Conservation (phyloP, 2,888 invertebrate genomes). For the Pasiphila rectangulata region DNA sequence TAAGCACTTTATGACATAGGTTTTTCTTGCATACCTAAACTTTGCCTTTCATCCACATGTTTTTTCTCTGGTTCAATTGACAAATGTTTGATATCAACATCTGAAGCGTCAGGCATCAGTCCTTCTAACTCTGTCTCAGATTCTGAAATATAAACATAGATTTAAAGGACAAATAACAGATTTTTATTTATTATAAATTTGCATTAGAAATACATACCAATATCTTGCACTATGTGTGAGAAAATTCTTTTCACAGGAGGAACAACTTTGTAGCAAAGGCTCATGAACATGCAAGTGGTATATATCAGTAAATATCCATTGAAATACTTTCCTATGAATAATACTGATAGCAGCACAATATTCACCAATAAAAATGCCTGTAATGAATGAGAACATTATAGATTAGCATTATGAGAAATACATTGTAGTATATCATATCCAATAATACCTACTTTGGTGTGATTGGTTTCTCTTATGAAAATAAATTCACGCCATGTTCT, state of each 20-base stretch:
- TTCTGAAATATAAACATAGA: conserved; percentile 48
- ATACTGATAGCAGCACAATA: conserved; percentile 53
- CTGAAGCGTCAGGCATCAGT: conserved; percentile 66
- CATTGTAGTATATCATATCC: not conserved
- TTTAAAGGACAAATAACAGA: not conserved
- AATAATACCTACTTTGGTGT: conserved; percentile 59
- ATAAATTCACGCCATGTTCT: conserved; percentile 55
- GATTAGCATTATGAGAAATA: not conserved
- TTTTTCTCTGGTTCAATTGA: conserved; percentile 65
- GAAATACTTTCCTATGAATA: conserved; percentile 59
- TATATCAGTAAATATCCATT: conserved; percentile 64
- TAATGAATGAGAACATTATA: conserved; percentile 37
- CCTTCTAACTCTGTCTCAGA: conserved; percentile 69
- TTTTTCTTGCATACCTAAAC: conserved; percentile 65
- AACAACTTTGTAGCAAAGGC: conserved; percentile 54
- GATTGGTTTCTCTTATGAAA: conserved; percentile 63
- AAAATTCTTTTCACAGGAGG: conserved; percentile 51
- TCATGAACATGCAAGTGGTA: conserved; percentile 50
- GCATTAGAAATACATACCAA: conserved; percentile 49
- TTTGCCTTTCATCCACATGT: conserved; percentile 60
- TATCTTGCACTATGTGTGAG: conserved; percentile 62
- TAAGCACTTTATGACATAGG: no score
- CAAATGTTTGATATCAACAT: conserved; percentile 61
- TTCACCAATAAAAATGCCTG: conserved; percentile 70
- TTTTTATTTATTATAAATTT: not conserved